Evolutionary conservation across 2,888 invertebrate genomes (phyloP), one percentile per base, ranked within the genome.

Genomic region (Drosophila trichaetosa): DNA sequence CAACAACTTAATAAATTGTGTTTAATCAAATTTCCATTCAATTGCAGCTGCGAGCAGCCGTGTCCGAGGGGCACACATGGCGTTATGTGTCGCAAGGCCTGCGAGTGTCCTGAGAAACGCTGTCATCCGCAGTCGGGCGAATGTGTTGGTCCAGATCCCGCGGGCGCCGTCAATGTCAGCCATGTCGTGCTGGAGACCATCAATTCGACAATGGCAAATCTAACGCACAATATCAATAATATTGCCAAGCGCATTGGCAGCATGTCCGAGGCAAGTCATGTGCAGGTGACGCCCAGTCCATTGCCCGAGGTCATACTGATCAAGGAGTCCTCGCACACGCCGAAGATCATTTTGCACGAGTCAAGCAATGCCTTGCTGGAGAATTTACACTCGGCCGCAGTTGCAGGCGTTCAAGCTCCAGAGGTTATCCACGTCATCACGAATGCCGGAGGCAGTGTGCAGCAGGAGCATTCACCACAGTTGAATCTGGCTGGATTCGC

Each of bases 361-460:
- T 90, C 90, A 16, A 84, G 90, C 48, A 82, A 76, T 38, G 84
- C 78, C 0, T 61, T 91, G 29, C 73, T 91, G n/a, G 89, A 90
- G 61, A 87, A 91, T 67, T 64, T 91, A 6, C 88, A 90, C 11
- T 64, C 80, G 4, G 83, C 82, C 0, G 83, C 76, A 2, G 74
- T 76, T 0, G 83, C 82, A 0, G 85, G 73, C 1, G 75, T 80
- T 0, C 89, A 90, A 18, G 69, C 89, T 0, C 90, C 93, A 0
- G 93, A 93, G n/a, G 92, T 93, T 0, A 93, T 93, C 36, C 93
- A 93, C 46, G 91, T 93, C 7, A 93, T 93, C 29, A 92, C 93
- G 6, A 87, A 79, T 61, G 69, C 76, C 4, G 87, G 72, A 31
- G 80, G 76, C 33, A 57, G 62, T 24, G 82, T 75, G 0, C 49